phyloP scores from a whole-genome alignment of 2,888 invertebrate genomes.

The Congeria kusceri region DNA sequence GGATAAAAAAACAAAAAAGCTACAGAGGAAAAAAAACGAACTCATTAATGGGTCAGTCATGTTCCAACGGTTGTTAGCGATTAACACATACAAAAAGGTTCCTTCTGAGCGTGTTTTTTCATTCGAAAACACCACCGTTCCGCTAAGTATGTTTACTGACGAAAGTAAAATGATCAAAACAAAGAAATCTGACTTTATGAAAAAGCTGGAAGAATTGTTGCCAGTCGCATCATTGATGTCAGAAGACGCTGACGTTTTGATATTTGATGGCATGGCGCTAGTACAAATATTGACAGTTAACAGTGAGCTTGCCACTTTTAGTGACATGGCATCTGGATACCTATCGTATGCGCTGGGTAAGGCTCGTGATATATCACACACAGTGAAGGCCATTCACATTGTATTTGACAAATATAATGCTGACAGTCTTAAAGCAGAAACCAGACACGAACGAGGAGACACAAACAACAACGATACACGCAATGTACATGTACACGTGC shows the following conservation, averaged over 20 bases:
- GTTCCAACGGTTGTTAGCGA: constrained; percentile 1
- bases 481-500: no score
- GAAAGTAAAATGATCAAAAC: constrained; percentile 2
- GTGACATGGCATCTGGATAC: no score
- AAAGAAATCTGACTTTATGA: constrained; percentile 9
- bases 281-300: no score
- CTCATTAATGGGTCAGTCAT: constrained; percentile 1
- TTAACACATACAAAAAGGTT: constrained; percentile 14
- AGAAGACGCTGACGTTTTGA: neutral
- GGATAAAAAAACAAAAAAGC: no score
- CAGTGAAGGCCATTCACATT: no score
- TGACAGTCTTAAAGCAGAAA: neutral
- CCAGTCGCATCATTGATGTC: no score
- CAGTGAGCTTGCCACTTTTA: no score
- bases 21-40: neutral
- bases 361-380: no score
- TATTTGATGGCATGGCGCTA: constrained; percentile 5
- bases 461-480: no score
- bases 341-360: no score
- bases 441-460: neutral
- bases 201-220: neutral
- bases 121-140: constrained; percentile 16
- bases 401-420: constrained; percentile 1
- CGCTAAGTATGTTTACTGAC: constrained; percentile 4
- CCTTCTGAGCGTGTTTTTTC: constrained; percentile 4